A percentile compares a stretch with the other conserved stretches of the same genome.
phyloP scores from a whole-genome alignment of 2,797 vertebrate genomes.

The Halcyon chelicuti region DNA sequence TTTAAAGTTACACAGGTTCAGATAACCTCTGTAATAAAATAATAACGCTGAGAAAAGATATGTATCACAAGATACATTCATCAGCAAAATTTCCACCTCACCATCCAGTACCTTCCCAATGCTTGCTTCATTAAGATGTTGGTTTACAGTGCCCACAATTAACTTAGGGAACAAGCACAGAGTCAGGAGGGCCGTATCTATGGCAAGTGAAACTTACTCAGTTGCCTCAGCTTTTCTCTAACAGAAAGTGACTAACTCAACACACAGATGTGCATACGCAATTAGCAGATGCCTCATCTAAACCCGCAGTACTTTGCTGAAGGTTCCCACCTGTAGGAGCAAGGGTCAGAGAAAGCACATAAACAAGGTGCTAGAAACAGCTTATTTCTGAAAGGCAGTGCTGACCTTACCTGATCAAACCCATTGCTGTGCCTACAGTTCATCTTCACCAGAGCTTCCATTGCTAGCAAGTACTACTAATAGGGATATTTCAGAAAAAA shows the following conservation, averaged over 20 bases:
- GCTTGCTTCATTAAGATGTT: not conserved
- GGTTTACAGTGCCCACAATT: not conserved
- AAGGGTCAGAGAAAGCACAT: not conserved
- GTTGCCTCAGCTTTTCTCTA: not conserved
- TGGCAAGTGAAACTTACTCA: not conserved
- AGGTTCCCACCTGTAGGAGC: not conserved
- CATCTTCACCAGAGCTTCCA: not conserved
- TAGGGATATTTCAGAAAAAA: not conserved
- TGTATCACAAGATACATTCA: not conserved
- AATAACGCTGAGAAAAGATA: not conserved
- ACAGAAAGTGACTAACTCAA: not conserved
- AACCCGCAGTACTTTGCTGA: not conserved
- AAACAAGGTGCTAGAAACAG: not conserved
- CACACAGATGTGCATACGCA: accelerated
- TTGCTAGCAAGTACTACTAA: not conserved
- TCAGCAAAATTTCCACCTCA: not conserved
- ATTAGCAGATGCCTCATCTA: not conserved
- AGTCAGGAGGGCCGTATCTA: not conserved
- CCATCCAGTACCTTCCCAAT: not conserved
- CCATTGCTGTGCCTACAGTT: not conserved
- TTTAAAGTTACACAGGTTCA: not conserved
- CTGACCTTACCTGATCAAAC: not conserved
- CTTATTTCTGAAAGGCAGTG: not conserved
- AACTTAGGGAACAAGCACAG: not conserved
- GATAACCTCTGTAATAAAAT: not conserved